Percentiles rank a stretch among this genome's conserved stretches.
Evolutionary conservation across 2,888 invertebrate species (phyloP).

Genomic region (Thymelicus sylvestris): DNA sequence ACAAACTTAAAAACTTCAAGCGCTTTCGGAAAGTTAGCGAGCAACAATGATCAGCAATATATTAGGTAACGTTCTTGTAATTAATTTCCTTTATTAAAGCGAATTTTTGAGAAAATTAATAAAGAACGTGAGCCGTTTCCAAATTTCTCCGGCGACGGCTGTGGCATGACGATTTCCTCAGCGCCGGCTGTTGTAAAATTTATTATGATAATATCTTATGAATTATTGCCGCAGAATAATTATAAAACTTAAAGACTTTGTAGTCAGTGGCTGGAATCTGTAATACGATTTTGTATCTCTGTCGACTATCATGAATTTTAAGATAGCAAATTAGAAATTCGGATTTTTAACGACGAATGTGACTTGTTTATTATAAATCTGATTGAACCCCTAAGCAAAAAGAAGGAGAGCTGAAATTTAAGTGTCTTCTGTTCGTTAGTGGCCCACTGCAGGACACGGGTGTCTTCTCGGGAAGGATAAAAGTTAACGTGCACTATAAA

Average conservation of each 20-base stretch:
- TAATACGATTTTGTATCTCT: not conserved
- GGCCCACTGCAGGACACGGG: no score
- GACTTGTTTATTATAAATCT: no score
- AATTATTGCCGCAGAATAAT: conserved; percentile 65
- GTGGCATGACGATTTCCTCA: conserved; percentile 54
- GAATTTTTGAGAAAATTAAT: conserved; percentile 67
- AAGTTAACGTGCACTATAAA: no score
- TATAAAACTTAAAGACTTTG: conserved; percentile 40
- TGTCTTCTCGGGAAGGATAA: no score
- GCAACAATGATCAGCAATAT: not conserved
- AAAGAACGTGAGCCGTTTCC: conserved; percentile 57
- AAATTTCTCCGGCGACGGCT: conserved; percentile 41
- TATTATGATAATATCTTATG: conserved; percentile 64
- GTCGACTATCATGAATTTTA: not conserved
- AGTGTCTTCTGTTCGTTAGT: no score
- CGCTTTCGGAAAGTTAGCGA: not conserved
- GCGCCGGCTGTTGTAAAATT: conserved; percentile 58
- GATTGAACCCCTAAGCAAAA: no score
- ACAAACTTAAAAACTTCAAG: not conserved
- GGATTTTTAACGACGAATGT: no score
- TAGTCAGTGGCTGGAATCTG: not conserved
- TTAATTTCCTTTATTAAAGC: conserved; percentile 66
- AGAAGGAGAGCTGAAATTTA: no score
- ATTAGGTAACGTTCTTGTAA: conserved; percentile 15
- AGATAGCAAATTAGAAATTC: not conserved